Conservation (phyloP, 2,797 vertebrate genomes). For the Aerospiza tachiro region DNA sequence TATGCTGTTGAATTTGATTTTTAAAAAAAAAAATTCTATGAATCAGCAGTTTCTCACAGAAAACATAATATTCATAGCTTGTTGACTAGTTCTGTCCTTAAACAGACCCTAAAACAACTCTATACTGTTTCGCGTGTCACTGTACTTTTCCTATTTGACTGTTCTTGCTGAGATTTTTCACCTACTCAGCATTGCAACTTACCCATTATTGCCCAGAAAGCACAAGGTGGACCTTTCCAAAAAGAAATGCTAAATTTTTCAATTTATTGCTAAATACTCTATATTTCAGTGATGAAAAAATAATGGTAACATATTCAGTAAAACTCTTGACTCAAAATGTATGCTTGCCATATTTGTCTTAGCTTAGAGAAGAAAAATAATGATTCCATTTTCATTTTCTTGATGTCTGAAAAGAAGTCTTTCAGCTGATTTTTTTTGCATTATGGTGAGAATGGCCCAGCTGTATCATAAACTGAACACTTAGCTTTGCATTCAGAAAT, state of each 20-base stretch:
- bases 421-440: conserved; percentile 7
- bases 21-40: background rate
- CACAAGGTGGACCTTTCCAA: background rate
- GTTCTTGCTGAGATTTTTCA: background rate
- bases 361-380: conserved; percentile 35
- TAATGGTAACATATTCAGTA: background rate
- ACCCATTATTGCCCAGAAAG: background rate
- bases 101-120: background rate
- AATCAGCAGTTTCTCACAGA: background rate
- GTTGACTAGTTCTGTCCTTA: background rate
- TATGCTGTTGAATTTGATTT: background rate
- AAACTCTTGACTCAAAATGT: background rate
- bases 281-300: background rate
- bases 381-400: conserved; percentile 22
- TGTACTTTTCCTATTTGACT: background rate
- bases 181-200: background rate
- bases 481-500: conserved; percentile 53
- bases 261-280: background rate
- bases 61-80: background rate
- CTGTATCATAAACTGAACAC: conserved; percentile 42
- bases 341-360: background rate
- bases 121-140: background rate
- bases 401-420: conserved; percentile 36
- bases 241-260: background rate
- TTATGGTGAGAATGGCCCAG: conserved; percentile 46